phyloP scores from a whole-genome alignment of 30 jellyfish, hydroid and myxozoan genomes.

The Calvadosia cruxmelitensis region DNA sequence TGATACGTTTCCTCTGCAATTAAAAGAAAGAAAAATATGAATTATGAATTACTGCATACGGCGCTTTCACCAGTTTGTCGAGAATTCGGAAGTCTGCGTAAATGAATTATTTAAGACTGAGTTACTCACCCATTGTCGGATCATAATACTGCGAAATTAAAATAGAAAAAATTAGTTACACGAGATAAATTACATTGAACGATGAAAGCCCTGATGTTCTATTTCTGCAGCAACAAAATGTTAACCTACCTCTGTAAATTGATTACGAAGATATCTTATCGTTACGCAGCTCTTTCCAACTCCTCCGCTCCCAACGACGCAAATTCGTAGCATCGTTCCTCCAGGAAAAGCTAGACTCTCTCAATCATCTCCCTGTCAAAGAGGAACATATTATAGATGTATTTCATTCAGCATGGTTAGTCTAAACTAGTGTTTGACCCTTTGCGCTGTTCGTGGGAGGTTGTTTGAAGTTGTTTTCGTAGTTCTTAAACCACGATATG shows the following conservation, averaged over 20 bases:
- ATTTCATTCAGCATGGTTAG: too few species aligned
- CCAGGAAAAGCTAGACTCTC: too few species aligned
- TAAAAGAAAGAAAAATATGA: conserved; percentile 5
- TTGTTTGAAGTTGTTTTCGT: too few species aligned
- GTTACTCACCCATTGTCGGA: conserved; percentile 94
- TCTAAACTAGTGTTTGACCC: too few species aligned
- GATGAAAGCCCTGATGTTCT: neutral
- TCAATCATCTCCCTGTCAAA: too few species aligned
- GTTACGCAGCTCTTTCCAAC: conserved; percentile 99
- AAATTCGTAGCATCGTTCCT: conserved; percentile 81
- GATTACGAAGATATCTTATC: conserved; percentile 68
- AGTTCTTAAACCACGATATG: too few species aligned
- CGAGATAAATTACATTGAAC: too few species aligned
- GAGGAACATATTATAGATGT: too few species aligned
- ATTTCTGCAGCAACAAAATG: neutral
- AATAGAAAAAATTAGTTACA: neutral
- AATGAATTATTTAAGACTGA: neutral
- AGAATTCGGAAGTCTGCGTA: neutral
- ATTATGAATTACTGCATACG: neutral
- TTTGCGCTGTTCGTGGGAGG: too few species aligned
- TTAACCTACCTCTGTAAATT: conserved; percentile 74
- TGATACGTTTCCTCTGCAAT: conserved; percentile 77
- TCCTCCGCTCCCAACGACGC: conserved; percentile 98
- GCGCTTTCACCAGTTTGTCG: neutral
- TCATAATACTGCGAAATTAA: conserved; percentile 68